Evolutionary conservation across 2,888 invertebrate species (phyloP).

Genomic region (Salpingus planirostris): DNA sequence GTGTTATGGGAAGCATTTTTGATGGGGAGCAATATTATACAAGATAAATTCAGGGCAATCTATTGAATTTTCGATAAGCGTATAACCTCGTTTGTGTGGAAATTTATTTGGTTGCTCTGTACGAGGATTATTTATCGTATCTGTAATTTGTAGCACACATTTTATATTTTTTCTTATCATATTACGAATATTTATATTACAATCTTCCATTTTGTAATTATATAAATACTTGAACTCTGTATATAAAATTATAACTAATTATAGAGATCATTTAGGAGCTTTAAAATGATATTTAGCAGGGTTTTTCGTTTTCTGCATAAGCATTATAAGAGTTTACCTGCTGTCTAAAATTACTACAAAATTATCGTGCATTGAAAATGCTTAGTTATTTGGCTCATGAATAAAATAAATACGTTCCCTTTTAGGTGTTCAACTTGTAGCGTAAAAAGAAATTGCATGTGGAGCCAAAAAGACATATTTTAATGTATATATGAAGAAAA

Average conservation of each 20-base stretch:
- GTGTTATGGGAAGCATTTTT: slow-evolving; percentile 6
- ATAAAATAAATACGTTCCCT: slow-evolving; percentile 1
- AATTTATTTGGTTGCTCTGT: no score
- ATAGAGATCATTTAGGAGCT: slow-evolving; percentile 24
- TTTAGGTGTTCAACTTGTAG: slow-evolving; percentile 11
- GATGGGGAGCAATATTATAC: slow-evolving; percentile 25
- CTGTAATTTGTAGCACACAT: slow-evolving; percentile 7
- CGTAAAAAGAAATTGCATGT: slow-evolving; percentile 9
- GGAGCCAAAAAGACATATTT: slow-evolving; percentile 15
- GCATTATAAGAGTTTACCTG: slow-evolving; percentile 9
- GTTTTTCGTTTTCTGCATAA: slow-evolving; percentile 19
- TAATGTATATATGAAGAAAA: slow-evolving; percentile 11
- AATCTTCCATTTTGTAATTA: slow-evolving; percentile 25
- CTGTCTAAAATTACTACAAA: slow-evolving; percentile 3
- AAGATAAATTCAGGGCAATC: no score
- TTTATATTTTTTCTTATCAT: slow-evolving; percentile 16
- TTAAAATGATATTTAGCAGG: slow-evolving; percentile 28
- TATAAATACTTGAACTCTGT: slow-evolving; percentile 10
- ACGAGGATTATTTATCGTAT: slow-evolving; percentile 8
- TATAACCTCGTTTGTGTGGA: no score
- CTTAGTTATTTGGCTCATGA: slow-evolving; percentile 22
- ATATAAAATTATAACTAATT: slow-evolving; percentile 15
- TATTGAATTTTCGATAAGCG: no score
- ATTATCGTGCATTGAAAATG: slow-evolving; percentile 21
- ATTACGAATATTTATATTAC: no score